phyloP scores from a whole-genome alignment of 2,888 invertebrate genomes.

The Pollenia angustigena region DNA sequence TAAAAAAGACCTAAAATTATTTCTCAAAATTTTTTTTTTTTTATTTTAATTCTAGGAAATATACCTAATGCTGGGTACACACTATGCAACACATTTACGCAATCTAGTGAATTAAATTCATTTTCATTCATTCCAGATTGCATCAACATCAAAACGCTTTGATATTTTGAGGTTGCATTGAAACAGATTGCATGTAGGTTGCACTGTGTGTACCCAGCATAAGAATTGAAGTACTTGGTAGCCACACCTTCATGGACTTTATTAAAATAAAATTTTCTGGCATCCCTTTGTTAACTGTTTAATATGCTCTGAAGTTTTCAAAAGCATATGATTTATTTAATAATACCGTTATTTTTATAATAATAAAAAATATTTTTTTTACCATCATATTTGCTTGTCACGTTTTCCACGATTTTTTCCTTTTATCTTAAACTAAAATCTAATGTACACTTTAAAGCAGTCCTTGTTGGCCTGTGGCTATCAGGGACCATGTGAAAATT shows the following conservation, averaged over 20 bases:
- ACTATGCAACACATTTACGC: no score
- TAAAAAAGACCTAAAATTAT: no score
- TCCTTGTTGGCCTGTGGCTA: slow-evolving; percentile 60
- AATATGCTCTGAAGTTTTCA: not conserved
- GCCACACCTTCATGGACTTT: not conserved
- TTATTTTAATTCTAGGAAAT: no score
- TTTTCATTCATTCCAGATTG: no score
- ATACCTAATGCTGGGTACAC: no score
- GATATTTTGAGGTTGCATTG: no score
- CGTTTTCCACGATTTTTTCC: not conserved
- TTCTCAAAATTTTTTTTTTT: no score
- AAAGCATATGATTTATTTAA: not conserved
- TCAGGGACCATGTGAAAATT: slow-evolving; percentile 60
- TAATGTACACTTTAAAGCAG: slow-evolving; percentile 55
- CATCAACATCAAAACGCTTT: no score
- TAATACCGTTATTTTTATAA: slow-evolving; percentile 51
- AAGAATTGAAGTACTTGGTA: no score
- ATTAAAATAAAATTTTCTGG: not conserved
- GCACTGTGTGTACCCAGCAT: no score
- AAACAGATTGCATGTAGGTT: no score
- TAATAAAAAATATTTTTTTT: not conserved
- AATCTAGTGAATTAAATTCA: no score
- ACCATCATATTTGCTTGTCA: not conserved
- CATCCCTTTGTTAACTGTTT: not conserved
- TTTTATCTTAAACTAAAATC: not conserved